A percentile compares a stretch with the other conserved stretches of the same genome.
These are phyloP conservation scores for Phyllotis vaccarum DNA, from an alignment of 2,797 vertebrate genomes.

Conservation along the genomic window DNA sequence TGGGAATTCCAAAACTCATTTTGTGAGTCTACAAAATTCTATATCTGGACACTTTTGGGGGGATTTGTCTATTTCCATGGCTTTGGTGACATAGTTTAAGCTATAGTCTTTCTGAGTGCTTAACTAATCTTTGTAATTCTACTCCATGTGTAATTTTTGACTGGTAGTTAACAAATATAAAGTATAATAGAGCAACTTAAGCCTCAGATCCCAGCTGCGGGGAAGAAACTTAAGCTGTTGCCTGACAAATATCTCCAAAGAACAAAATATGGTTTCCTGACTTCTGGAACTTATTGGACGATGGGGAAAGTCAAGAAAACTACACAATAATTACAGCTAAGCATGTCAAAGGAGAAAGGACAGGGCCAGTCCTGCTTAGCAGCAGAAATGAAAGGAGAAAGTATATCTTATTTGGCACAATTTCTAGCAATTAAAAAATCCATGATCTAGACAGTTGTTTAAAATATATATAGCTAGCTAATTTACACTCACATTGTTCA, in stretches of 20 bases:
- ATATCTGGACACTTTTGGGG: neutral
- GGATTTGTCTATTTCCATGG: slow-evolving; percentile 68
- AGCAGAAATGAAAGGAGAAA: neutral
- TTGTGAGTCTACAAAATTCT: slow-evolving; percentile 14
- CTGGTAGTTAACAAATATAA: slow-evolving; percentile 63
- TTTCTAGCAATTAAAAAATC: slow-evolving; percentile 14
- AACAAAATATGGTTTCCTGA: slow-evolving; percentile 53
- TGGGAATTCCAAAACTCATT: slow-evolving; percentile 36
- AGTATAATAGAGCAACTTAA: slow-evolving; percentile 55
- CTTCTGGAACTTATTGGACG: neutral
- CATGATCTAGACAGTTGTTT: neutral
- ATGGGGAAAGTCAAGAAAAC: slow-evolving; percentile 31
- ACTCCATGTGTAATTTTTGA: slow-evolving; percentile 70
- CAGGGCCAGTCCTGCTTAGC: neutral
- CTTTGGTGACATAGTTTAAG: slow-evolving; percentile 26
- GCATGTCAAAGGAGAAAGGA: neutral
- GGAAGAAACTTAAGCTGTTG: slow-evolving; percentile 52
- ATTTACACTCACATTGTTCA: neutral
- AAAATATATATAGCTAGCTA: neutral
- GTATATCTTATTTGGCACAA: neutral
- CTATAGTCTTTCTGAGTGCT: slow-evolving; percentile 51
- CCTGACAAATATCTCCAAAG: slow-evolving; percentile 29
- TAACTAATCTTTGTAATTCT: slow-evolving; percentile 77
- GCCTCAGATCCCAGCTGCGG: slow-evolving; percentile 6
- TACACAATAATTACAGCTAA: neutral